A percentile compares a stretch with the other conserved stretches of the same genome.
These are phyloP conservation scores for Petrocephalus zakoni DNA, from an alignment of 2,113 vertebrate species.

Conservation along the genomic window DNA sequence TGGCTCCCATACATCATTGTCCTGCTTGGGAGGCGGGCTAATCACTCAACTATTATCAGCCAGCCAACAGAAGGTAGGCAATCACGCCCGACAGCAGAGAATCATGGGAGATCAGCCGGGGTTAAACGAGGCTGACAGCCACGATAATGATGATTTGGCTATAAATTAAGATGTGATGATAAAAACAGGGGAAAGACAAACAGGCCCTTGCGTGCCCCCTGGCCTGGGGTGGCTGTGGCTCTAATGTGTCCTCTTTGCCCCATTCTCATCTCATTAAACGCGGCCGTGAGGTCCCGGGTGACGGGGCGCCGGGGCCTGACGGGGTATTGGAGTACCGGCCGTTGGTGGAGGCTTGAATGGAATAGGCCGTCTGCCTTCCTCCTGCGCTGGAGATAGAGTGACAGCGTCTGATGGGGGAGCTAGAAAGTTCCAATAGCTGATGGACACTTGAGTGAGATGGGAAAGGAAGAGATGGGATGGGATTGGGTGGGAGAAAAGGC, in stretches of 20 bases:
- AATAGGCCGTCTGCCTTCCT: constrained; percentile 70
- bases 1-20: constrained; percentile 82
- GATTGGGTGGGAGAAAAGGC: neutral
- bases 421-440: constrained; percentile 79
- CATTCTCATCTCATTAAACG: constrained; percentile 79
- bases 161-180: constrained; percentile 94
- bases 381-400: constrained; percentile 63
- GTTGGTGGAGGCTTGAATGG: constrained; percentile 56
- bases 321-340: neutral
- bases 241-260: constrained; percentile 79
- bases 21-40: constrained; percentile 80
- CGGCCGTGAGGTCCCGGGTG: constrained; percentile 77
- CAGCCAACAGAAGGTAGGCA: constrained; percentile 84
- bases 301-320: neutral
- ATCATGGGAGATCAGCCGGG: constrained; percentile 81
- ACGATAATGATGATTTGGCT: constrained; percentile 87
- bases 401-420: constrained; percentile 76
- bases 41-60: constrained; percentile 90
- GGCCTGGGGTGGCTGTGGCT: constrained; percentile 73
- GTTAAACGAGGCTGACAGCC: constrained; percentile 91
- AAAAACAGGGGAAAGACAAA: constrained; percentile 78
- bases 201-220: constrained; percentile 13
- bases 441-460: constrained; percentile 63
- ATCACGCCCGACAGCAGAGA: constrained; percentile 79
- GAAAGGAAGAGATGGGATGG: constrained; percentile 18